Percentiles rank a stretch among this genome's conserved stretches.
Evolutionary conservation across 2,888 invertebrate species (phyloP).

Genomic region (Drosophila ustulata): DNA sequence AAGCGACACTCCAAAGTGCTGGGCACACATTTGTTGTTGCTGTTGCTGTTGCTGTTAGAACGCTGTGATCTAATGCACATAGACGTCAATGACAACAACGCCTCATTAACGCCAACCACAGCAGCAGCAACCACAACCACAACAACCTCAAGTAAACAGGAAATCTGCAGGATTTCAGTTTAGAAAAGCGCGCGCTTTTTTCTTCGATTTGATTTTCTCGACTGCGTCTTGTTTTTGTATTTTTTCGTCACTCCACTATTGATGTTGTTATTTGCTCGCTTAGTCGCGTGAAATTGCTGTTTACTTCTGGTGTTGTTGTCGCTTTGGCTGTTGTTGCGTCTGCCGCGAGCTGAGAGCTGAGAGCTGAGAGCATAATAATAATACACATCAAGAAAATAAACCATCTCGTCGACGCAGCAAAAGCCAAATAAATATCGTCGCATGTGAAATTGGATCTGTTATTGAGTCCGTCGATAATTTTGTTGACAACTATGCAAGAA

Average conservation of each 20-base stretch:
- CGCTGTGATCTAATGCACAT: constrained; percentile 54
- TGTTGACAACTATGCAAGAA: constrained; percentile 64
- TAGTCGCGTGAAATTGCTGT: constrained; percentile 62
- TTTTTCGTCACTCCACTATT: constrained; percentile 9
- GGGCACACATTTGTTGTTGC: constrained; percentile 51
- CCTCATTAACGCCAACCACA: constrained; percentile 59
- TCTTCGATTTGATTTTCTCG: constrained; percentile 1
- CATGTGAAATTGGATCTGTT: constrained; percentile 72
- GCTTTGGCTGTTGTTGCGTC: constrained; percentile 5
- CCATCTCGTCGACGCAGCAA: constrained; percentile 35
- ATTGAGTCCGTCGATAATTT: constrained; percentile 71
- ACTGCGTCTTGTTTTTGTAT: not conserved
- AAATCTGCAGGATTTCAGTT: constrained; percentile 64
- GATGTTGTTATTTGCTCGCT: constrained; percentile 34
- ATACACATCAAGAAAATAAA: constrained; percentile 39
- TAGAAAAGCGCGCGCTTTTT: constrained; percentile 54
- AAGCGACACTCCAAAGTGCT: constrained; percentile 58
- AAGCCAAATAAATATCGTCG: constrained; percentile 71
- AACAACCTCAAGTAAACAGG: constrained; percentile 65
- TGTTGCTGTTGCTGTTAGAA: constrained; percentile 23
- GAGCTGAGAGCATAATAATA: constrained; percentile 14
- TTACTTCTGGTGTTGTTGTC: constrained; percentile 44
- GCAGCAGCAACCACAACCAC: constrained; percentile 24
- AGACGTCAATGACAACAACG: constrained; percentile 34
- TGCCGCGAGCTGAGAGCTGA: not conserved